Base-by-base conservation (phyloP, 2,797 vertebrate species). In the Artibeus jamaicensis region DNA sequence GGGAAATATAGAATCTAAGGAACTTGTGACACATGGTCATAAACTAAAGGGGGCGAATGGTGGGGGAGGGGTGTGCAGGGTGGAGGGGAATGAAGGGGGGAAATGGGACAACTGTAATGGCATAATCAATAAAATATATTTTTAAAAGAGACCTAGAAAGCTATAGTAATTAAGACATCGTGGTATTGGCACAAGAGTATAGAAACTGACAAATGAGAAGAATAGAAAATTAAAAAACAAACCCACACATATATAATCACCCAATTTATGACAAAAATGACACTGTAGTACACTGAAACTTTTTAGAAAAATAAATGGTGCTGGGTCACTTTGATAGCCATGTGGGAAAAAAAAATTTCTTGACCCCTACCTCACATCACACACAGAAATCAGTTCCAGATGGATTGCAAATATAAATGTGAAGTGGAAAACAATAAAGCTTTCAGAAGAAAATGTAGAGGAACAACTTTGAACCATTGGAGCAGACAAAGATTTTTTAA, bases 341-440 rank as follows among this genome's bases (percentile, higher is more conserved):
- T 12, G 24, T 79, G 83, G 26, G 9, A 86, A 91, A 86, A 91
- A 86, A 55, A 55, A 48, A 53, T 68, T 85, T 87, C 70, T 92
- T 91, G 87, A 94, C 14, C 67, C 93, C 91, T 95, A 62, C 76
- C 73, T 97, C 94, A 88, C 37, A 82, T 78, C 70, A 53, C 37
- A 89, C 62, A 77, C 15, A 94, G 18, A 93, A 93, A 91, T 91
- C 46, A 85, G 67, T 90, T 90, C 37, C 82, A 79, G 78, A 83
- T 88, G 74, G 83, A 79, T 50, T 89, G 73, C 22, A 95, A 48
- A 78, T 85, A 37, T 39, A 55, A 90, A 91, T 76, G 73, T 85
- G 53, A 90, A 90, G 85, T 59, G 53, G 32, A 90, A 95, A 84
- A 76, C 59, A 90, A 67, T 87, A 82, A 85, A n/a, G 39, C 57